These are phyloP conservation scores for Cynopterus brachyotis DNA, from an alignment of 2,113 vertebrate genomes.

Conservation along the genomic window DNA sequence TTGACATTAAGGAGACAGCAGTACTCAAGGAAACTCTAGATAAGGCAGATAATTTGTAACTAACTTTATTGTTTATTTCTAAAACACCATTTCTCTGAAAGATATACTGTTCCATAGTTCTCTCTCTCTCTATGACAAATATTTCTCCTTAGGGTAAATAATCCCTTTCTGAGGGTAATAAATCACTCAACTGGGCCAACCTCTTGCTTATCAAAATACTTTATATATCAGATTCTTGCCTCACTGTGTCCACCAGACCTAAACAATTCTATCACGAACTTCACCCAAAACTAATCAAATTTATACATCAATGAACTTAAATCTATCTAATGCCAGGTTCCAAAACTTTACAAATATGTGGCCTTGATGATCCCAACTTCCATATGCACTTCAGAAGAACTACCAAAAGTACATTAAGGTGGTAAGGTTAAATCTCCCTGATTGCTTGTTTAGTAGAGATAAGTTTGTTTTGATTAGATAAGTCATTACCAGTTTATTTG, in stretches of 20 bases:
- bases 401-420: not conserved
- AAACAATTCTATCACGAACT: not conserved
- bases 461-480: not conserved
- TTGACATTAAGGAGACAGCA: not conserved
- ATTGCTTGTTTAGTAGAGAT: not conserved
- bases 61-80: not conserved
- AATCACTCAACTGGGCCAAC: not conserved
- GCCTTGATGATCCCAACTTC: not conserved
- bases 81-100: not conserved
- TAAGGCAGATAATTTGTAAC: not conserved
- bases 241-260: not conserved
- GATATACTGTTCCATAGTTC: not conserved
- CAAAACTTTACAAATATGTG: not conserved
- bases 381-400: not conserved
- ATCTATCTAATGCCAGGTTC: not conserved
- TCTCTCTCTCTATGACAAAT: not conserved
- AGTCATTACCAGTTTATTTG: not conserved
- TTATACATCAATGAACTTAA: not conserved
- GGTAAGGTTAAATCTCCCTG: not conserved
- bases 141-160: not conserved
- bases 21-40: not conserved
- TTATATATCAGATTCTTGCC: not conserved
- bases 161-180: not conserved
- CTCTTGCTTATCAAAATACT: slow-evolving; percentile 22
- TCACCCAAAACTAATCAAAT: not conserved